A percentile compares a stretch with the other conserved stretches of the same genome.
Conservation (phyloP, 1,140 invertebrate species). For the Cecropterus lyciades region DNA sequence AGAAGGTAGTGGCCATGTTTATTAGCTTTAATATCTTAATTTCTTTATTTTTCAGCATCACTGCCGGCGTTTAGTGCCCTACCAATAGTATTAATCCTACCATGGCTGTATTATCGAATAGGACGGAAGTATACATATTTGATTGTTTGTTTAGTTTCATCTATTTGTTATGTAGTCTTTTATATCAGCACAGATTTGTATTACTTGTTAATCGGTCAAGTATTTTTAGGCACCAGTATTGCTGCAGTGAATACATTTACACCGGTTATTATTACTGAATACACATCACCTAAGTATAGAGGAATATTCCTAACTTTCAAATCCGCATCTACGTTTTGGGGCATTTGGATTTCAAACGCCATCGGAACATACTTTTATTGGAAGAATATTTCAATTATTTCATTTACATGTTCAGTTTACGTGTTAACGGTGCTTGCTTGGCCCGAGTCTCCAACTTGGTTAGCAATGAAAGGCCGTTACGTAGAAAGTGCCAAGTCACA, state of each 20-base stretch:
- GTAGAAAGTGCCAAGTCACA: too few species aligned
- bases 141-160: neutral
- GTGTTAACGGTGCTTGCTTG: too few species aligned
- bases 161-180: neutral
- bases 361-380: neutral
- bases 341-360: neutral
- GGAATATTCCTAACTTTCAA: neutral
- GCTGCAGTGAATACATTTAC: neutral
- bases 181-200: neutral
- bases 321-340: neutral
- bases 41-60: neutral
- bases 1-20: too few species aligned
- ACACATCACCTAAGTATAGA: neutral
- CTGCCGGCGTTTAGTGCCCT: neutral
- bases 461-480: too few species aligned
- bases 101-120: neutral
- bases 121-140: neutral
- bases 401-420: neutral
- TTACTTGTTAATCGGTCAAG: neutral
- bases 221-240: neutral
- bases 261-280: neutral
- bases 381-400: neutral
- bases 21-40: too few species aligned
- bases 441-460: too few species aligned
- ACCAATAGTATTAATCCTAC: neutral